Evolutionary conservation across 2,113 vertebrate genomes (phyloP).

Genomic region (Emydura subglobosa): DNA sequence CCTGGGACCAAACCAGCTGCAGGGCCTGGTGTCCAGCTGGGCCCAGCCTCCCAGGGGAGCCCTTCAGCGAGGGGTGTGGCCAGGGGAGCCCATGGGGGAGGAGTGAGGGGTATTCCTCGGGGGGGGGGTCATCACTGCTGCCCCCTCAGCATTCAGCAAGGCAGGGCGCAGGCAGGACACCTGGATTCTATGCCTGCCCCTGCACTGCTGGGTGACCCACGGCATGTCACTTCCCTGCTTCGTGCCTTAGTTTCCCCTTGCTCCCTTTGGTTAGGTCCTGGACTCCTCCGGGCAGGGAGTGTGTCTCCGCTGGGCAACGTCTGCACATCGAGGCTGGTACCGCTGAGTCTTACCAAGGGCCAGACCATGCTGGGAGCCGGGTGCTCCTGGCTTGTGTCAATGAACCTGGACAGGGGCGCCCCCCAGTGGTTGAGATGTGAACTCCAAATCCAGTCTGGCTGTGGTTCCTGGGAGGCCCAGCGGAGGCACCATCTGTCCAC

Average conservation of each 20-base stretch:
- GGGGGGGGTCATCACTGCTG: no score
- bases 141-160: no score
- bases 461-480: no score
- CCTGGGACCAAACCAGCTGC: background rate
- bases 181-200: no score
- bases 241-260: background rate
- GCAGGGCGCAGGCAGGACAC: no score
- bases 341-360: background rate
- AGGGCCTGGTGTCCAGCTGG: accelerated
- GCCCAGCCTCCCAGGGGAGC: background rate
- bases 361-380: no score
- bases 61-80: background rate
- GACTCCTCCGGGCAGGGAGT: background rate
- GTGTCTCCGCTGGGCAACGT: background rate
- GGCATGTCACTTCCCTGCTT: no score
- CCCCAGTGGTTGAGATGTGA: background rate
- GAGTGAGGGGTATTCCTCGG: no score
- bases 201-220: no score
- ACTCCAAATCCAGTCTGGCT: background rate
- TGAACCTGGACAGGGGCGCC: background rate
- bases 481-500: background rate
- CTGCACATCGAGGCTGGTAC: accelerated
- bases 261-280: no score
- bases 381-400: no score
- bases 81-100: no score